Percentiles rank a stretch among this genome's conserved stretches.
These are phyloP conservation scores for Lepus europaeus DNA, from an alignment of 2,113 vertebrate species.

Conservation along the genomic window DNA sequence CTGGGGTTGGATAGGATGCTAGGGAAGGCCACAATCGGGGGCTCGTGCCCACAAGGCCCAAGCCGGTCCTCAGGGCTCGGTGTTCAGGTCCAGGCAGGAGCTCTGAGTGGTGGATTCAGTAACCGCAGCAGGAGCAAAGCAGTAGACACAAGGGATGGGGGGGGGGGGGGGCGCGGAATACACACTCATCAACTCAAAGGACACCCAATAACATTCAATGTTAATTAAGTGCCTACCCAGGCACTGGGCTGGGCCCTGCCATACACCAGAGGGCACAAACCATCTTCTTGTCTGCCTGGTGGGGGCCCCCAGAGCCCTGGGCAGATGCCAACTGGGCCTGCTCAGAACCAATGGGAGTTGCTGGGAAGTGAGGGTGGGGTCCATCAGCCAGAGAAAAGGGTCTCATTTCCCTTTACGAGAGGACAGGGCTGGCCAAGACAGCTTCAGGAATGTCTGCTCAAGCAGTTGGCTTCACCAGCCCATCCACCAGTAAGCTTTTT, in stretches of 20 bases:
- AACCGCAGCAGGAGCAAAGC: background rate
- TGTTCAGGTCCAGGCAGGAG: background rate
- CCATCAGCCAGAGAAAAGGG: background rate
- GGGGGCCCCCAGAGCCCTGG: background rate
- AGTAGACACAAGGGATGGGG: rapidly evolving
- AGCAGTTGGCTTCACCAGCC: background rate
- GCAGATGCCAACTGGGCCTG: background rate
- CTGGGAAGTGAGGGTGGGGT: background rate
- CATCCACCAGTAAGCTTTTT: background rate
- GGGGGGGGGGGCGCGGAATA: too few species aligned
- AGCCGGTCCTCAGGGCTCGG: background rate
- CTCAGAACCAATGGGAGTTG: background rate
- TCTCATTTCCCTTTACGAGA: background rate
- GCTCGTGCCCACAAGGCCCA: background rate
- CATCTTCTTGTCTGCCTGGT: background rate
- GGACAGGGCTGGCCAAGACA: background rate
- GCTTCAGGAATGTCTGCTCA: background rate
- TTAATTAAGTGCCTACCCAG: background rate
- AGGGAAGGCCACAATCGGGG: background rate
- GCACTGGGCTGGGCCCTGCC: background rate
- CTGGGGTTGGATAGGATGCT: background rate
- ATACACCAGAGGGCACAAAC: background rate
- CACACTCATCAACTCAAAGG: background rate
- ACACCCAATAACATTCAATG: background rate
- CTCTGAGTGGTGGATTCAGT: background rate